These are phyloP conservation scores for Isoperla grammatica DNA, from an alignment of 2,888 invertebrate genomes.

Conservation along the genomic window DNA sequence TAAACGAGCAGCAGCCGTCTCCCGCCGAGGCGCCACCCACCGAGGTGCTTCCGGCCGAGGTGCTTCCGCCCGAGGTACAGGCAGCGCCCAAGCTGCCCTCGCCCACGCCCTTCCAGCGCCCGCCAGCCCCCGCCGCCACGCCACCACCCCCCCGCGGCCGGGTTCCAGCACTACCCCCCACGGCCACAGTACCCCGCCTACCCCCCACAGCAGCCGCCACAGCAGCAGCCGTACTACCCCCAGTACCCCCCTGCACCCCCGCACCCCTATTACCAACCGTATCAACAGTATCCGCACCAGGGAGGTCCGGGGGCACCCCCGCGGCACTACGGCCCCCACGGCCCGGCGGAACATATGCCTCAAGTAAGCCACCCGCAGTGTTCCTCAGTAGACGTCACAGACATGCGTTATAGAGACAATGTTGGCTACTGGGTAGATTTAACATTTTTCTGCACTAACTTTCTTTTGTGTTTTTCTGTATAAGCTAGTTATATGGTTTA, in stretches of 20 bases:
- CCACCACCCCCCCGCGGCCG: conserved; percentile 36
- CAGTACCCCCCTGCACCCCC: conserved; percentile 25
- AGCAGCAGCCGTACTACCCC: conserved; percentile 26
- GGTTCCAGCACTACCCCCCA: conserved; percentile 29
- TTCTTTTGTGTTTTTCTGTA: too few relatives aligned
- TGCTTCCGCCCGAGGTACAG: conserved; percentile 17
- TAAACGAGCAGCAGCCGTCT: conserved; percentile 10
- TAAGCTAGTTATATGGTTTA: too few relatives aligned
- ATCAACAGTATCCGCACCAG: conserved; percentile 24
- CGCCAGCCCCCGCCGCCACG: conserved; percentile 37
- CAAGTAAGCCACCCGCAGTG: too few relatives aligned
- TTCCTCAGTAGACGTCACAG: too few relatives aligned
- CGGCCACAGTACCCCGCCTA: conserved; percentile 46
- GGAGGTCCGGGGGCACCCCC: conserved; percentile 20
- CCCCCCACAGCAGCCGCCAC: conserved; percentile 43
- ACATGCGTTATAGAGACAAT: too few relatives aligned
- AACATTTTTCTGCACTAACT: too few relatives aligned
- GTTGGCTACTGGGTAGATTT: too few relatives aligned
- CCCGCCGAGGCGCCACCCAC: not conserved
- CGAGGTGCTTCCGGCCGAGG: not conserved
- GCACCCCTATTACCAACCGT: conserved; percentile 30
- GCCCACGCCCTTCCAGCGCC: conserved; percentile 17
- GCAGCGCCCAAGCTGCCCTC: conserved; percentile 17
- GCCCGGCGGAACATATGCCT: not conserved
- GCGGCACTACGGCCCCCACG: conserved; percentile 26